Percentiles rank a stretch among this genome's conserved stretches.
Conservation (phyloP, 2,113 vertebrate species). For the Maccullochella peelii region DNA sequence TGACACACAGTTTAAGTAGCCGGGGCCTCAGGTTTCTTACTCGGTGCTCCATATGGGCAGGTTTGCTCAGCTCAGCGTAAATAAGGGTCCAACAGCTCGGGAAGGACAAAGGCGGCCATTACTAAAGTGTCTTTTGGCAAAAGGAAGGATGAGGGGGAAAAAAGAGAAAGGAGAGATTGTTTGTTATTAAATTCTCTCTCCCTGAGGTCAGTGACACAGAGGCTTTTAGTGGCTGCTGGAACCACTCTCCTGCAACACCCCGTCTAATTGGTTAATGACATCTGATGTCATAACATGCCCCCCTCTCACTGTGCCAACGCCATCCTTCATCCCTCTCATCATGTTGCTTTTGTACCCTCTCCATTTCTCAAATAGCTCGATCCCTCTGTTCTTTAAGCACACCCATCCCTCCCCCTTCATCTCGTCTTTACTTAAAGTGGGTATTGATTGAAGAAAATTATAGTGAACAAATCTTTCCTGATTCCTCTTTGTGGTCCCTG, state of each 20-base stretch:
- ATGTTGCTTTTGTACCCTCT: conserved; percentile 30
- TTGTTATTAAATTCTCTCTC: conserved; percentile 79
- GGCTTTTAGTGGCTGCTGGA: conserved; percentile 78
- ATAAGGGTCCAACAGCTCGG: conserved; percentile 41
- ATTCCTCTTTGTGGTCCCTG: not conserved
- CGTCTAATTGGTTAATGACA: conserved; percentile 78
- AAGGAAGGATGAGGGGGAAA: conserved; percentile 37
- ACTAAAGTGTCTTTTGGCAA: conserved; percentile 57
- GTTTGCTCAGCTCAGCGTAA: conserved; percentile 52
- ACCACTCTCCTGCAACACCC: conserved; percentile 73
- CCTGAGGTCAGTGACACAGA: conserved; percentile 77
- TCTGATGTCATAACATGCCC: conserved; percentile 75
- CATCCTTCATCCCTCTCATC: conserved; percentile 44
- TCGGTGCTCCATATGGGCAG: conserved; percentile 58
- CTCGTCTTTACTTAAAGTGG: conserved; percentile 21
- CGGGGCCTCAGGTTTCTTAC: conserved; percentile 60
- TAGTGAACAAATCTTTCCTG: not conserved
- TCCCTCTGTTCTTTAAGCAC: conserved; percentile 26
- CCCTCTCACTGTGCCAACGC: conserved; percentile 25
- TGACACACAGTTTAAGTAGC: conserved; percentile 61
- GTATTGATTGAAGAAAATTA: conserved; percentile 38
- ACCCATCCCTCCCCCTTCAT: conserved; percentile 6
- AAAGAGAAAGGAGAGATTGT: conserved; percentile 61
- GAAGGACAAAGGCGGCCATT: conserved; percentile 48
- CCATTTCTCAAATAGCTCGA: not conserved